Evolutionary conservation across 2,113 vertebrate genomes (phyloP).

Genomic region (Ranitomeya variabilis): DNA sequence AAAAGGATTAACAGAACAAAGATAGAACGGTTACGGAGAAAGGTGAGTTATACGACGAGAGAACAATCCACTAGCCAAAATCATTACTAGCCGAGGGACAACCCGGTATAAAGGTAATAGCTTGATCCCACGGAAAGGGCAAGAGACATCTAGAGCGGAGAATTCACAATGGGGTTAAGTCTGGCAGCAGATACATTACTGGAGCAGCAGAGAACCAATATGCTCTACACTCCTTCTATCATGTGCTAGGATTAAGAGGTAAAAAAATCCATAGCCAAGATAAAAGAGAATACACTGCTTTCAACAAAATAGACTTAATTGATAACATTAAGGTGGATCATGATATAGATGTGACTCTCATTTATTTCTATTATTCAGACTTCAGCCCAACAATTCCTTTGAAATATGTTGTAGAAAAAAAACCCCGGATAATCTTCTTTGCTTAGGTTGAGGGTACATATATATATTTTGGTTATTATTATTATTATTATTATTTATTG

Average conservation of each 20-base stretch:
- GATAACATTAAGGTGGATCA: background rate
- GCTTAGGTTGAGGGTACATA: background rate
- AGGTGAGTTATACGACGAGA: background rate
- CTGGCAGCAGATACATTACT: background rate
- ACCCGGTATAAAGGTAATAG: background rate
- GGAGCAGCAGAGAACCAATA: background rate
- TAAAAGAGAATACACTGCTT: slow-evolving; percentile 16
- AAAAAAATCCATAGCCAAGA: slow-evolving; percentile 4
- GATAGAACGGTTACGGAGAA: background rate
- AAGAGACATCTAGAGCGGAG: background rate
- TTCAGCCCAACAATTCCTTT: background rate
- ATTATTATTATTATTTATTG: too few relatives aligned
- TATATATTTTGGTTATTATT: background rate
- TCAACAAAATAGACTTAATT: slow-evolving; percentile 18
- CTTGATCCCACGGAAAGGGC: background rate
- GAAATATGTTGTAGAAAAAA: background rate
- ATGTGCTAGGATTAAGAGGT: background rate
- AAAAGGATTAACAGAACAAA: slow-evolving; percentile 34
- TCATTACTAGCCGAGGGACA: slow-evolving; percentile 14
- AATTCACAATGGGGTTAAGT: background rate
- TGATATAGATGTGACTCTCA: slow-evolving; percentile 5
- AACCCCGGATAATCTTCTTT: background rate
- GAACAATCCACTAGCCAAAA: background rate
- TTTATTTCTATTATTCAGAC: background rate
- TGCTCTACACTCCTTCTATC: slow-evolving; percentile 2